These are phyloP conservation scores for Drosophila ercepeae DNA, from an alignment of 1,140 invertebrate species.

Conservation along the genomic window DNA sequence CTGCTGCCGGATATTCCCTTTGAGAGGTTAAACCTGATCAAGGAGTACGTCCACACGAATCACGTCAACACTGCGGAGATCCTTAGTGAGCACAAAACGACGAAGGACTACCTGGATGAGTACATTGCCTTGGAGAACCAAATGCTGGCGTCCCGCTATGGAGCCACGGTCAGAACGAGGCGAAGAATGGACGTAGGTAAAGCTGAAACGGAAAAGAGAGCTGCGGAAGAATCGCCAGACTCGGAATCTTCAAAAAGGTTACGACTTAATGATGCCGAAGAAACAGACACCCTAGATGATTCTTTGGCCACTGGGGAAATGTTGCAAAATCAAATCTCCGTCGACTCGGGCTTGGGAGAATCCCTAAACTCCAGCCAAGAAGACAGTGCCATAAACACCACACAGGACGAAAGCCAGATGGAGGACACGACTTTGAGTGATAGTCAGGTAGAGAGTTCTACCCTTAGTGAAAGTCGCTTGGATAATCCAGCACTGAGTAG, in stretches of 20 bases:
- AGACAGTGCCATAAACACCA: slow-evolving; percentile 1
- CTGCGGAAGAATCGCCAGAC: not conserved
- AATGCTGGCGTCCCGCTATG: slow-evolving; percentile 68
- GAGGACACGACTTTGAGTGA: slow-evolving; percentile 10
- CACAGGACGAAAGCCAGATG: not conserved
- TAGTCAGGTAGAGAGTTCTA: slow-evolving; percentile 4
- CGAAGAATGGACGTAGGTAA: not conserved
- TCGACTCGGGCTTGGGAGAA: slow-evolving; percentile 41
- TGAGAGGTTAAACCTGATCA: slow-evolving; percentile 69
- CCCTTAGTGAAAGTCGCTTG: slow-evolving; percentile 19
- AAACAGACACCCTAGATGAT: not conserved
- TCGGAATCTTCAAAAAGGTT: slow-evolving; percentile 3
- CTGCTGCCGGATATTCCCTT: slow-evolving; percentile 76
- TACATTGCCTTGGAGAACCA: slow-evolving; percentile 71
- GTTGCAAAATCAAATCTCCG: slow-evolving; percentile 13
- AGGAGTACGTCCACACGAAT: slow-evolving; percentile 68
- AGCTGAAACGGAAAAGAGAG: slow-evolving; percentile 16
- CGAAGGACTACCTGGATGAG: slow-evolving; percentile 63
- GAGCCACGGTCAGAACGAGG: slow-evolving; percentile 30
- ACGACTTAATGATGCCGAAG: not conserved
- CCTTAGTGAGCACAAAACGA: slow-evolving; percentile 46
- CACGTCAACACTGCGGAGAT: slow-evolving; percentile 46
- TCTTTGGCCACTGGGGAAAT: not conserved
- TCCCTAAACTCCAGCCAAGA: slow-evolving; percentile 1
- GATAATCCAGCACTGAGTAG: slow-evolving; percentile 39